Evolutionary conservation across 2,888 invertebrate genomes (phyloP).

Genomic region (Coleophora deauratella): DNA sequence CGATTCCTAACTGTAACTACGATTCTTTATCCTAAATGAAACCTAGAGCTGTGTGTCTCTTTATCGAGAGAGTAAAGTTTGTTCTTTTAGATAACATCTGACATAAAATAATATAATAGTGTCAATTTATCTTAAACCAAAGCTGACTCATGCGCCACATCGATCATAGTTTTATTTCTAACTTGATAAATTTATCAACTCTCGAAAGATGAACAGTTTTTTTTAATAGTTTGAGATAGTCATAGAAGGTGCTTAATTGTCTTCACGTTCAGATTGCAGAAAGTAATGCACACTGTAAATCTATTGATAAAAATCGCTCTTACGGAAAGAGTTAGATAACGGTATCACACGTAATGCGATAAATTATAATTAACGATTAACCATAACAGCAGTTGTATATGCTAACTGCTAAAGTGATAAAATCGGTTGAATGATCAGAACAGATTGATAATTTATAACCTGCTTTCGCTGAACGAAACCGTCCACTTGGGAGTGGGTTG

Average conservation of each 20-base stretch:
- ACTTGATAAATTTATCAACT: conserved; percentile 52
- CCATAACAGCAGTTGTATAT: conserved; percentile 15
- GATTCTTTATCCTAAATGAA: not conserved
- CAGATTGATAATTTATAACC: conserved; percentile 29
- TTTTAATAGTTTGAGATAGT: not conserved
- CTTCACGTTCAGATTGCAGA: too few relatives aligned
- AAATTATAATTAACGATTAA: conserved; percentile 23
- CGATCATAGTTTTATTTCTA: conserved; percentile 65
- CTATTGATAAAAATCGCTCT: not conserved
- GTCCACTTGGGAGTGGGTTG: conserved; percentile 26
- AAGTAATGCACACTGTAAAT: not conserved
- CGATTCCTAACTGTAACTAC: too few relatives aligned
- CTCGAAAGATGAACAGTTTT: conserved; percentile 28
- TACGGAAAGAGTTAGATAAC: conserved; percentile 9
- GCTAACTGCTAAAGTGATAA: conserved; percentile 21
- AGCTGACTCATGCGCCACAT: conserved; percentile 39
- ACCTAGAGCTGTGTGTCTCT: not conserved
- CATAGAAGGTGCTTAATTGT: too few relatives aligned
- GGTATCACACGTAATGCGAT: conserved; percentile 9
- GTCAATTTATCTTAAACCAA: conserved; percentile 49
- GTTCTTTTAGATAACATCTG: conserved; percentile 46
- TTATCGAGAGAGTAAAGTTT: conserved; percentile 36
- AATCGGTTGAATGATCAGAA: conserved; percentile 18
- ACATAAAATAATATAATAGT: conserved; percentile 36
- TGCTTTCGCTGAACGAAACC: conserved; percentile 39